Percentiles rank a stretch among this genome's conserved stretches.
phyloP scores from a whole-genome alignment of 2,888 invertebrate genomes.

The Limnephilus lunatus region DNA sequence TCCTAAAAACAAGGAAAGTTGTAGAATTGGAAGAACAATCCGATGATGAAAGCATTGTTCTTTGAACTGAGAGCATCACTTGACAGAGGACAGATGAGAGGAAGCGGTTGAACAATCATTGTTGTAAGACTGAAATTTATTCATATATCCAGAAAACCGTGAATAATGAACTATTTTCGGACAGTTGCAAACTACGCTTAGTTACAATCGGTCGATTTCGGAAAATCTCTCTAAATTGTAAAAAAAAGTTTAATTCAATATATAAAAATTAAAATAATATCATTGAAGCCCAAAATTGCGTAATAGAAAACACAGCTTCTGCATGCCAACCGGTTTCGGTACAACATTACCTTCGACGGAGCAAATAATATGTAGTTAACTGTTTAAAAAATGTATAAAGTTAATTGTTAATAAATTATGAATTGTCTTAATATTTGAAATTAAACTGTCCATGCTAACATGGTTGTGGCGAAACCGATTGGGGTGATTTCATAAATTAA shows the following conservation, averaged over 20 bases:
- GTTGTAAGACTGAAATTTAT: slow-evolving; percentile 19
- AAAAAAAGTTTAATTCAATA: background rate
- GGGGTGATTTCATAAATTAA: no score
- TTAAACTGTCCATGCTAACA: no score
- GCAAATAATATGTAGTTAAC: background rate
- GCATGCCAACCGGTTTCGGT: background rate
- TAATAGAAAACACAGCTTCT: background rate
- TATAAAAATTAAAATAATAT: background rate
- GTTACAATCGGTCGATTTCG: background rate
- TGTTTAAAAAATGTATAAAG: background rate
- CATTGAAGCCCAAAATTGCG: background rate
- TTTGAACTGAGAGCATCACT: slow-evolving; percentile 21
- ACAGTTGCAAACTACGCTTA: background rate
- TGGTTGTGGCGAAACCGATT: no score
- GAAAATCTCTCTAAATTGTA: background rate
- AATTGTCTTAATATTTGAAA: no score
- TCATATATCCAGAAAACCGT: slow-evolving; percentile 9
- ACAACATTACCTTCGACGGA: background rate
- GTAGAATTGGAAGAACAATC: slow-evolving; percentile 35
- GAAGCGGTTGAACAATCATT: slow-evolving; percentile 19
- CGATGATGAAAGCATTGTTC: slow-evolving; percentile 55
- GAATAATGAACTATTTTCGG: slow-evolving; percentile 20
- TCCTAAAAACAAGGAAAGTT: slow-evolving; percentile 52
- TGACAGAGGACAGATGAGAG: slow-evolving; percentile 25
- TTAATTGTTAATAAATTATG: background rate